Conservation (phyloP, 2,797 vertebrate species). For the Peromyscus aztecus region DNA sequence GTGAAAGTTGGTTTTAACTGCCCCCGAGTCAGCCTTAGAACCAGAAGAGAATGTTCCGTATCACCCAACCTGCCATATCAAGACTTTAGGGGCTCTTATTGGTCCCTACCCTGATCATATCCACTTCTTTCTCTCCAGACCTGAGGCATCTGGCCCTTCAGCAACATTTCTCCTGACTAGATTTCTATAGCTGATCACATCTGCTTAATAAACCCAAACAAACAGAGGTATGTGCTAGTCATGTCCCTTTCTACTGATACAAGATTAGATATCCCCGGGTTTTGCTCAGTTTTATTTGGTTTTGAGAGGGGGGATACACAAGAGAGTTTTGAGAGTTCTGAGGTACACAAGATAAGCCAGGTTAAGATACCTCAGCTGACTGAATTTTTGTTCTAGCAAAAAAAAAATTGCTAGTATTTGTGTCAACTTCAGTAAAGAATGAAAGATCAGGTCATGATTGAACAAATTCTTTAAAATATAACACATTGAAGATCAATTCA, state of each 20-base stretch:
- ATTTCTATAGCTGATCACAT: not conserved
- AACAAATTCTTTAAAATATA: not conserved
- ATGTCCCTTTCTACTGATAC: not conserved
- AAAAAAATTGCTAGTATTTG: not conserved
- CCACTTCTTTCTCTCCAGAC: not conserved
- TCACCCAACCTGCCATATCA: not conserved
- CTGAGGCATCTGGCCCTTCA: not conserved
- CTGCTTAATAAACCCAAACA: not conserved
- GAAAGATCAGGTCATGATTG: not conserved
- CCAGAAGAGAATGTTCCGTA: not conserved
- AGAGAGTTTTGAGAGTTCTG: not conserved
- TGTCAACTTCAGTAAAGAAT: not conserved
- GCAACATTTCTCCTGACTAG: not conserved
- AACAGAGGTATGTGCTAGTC: conserved; percentile 50
- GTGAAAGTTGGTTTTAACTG: conserved; percentile 22
- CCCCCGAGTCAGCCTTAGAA: not conserved
- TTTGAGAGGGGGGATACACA: not conserved
- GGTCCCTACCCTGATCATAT: not conserved
- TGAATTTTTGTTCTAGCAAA: not conserved
- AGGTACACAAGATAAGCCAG: not conserved
- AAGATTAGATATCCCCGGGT: not conserved
- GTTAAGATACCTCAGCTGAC: not conserved
- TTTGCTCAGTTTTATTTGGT: conserved; percentile 3
- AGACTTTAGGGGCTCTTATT: not conserved
- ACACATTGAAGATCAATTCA: not conserved